phyloP scores from a whole-genome alignment of 2,113 vertebrate genomes.

The Bos javanicus region DNA sequence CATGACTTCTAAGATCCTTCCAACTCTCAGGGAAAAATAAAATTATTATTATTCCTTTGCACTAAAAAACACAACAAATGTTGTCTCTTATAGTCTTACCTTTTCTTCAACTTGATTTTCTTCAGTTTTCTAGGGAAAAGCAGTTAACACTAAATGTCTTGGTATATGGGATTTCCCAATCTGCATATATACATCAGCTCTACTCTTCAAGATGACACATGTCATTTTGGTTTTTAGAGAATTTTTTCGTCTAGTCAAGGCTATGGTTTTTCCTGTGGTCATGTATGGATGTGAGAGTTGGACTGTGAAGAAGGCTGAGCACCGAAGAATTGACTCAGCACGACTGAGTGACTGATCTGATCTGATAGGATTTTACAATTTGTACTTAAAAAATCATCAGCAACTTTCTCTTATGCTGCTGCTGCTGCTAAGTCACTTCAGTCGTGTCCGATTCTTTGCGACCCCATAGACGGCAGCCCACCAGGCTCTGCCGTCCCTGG shows the following conservation, averaged over 20 bases:
- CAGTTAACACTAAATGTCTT: background rate
- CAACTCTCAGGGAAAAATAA: background rate
- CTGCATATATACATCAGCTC: background rate
- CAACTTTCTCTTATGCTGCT: background rate
- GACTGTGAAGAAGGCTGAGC: too few species aligned
- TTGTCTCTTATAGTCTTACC: background rate
- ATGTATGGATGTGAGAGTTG: too few species aligned
- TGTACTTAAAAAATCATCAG: background rate
- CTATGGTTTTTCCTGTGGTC: too few species aligned
- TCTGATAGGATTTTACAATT: background rate
- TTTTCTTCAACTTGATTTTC: conserved; percentile 29
- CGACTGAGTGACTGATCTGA: too few species aligned
- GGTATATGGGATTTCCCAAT: background rate
- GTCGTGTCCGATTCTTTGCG: too few species aligned
- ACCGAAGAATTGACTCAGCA: too few species aligned
- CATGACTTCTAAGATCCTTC: background rate
- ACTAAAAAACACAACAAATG: background rate
- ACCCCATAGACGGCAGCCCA: too few species aligned
- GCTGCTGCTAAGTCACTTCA: too few species aligned
- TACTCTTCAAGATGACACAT: background rate
- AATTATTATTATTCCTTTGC: background rate
- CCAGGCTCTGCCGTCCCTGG: too few species aligned
- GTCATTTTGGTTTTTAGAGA: background rate
- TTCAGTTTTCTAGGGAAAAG: background rate
- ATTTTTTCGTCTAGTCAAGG: background rate